These are phyloP conservation scores for Cerastis rubricosa DNA, from an alignment of 2,888 invertebrate species.

Conservation along the genomic window DNA sequence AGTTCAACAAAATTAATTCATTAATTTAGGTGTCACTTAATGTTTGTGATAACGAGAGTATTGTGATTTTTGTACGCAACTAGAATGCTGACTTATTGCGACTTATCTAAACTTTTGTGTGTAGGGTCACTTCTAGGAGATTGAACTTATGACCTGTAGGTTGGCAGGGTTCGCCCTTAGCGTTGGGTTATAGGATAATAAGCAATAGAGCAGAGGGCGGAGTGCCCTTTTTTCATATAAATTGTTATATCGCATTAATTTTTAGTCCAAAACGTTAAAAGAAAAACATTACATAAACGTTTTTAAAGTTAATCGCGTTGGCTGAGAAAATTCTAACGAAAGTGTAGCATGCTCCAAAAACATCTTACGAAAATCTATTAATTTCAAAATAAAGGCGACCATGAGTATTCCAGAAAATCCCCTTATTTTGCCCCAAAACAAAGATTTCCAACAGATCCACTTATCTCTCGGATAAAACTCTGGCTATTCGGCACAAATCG, in stretches of 20 bases:
- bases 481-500: slow-evolving; percentile 12
- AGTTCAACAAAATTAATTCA: neutral
- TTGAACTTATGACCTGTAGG: neutral
- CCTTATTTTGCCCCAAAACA: neutral
- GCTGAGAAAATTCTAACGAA: neutral
- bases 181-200: neutral
- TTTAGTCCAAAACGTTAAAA: too few relatives aligned
- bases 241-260: neutral
- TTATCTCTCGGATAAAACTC: slow-evolving; percentile 26
- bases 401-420: slow-evolving; percentile 3
- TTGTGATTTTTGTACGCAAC: neutral
- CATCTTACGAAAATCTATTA: neutral
- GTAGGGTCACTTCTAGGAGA: neutral
- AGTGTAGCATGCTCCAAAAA: neutral
- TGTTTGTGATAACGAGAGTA: neutral
- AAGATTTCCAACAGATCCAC: slow-evolving; percentile 5
- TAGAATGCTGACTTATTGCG: neutral
- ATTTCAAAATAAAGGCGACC: neutral
- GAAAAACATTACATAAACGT: too few relatives aligned
- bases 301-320: too few relatives aligned
- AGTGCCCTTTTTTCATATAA: neutral
- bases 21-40: neutral
- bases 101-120: neutral
- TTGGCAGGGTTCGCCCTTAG: neutral
- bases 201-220: neutral